Conservation (phyloP, 1,140 invertebrate genomes). For the Thereuonema tuberculata region DNA sequence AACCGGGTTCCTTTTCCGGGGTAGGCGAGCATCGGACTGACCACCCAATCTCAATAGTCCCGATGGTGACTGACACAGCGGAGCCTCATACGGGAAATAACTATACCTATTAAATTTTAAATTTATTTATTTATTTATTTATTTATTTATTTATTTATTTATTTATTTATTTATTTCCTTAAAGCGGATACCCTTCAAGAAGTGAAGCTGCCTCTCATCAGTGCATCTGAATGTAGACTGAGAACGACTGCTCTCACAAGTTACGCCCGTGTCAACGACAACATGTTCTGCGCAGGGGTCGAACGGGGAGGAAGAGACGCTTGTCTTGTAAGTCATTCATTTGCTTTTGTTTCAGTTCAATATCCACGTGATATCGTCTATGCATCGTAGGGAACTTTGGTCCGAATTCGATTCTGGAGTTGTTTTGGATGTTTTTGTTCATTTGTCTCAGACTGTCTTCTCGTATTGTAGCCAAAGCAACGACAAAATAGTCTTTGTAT, state of each 20-base stretch:
- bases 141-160: not conserved
- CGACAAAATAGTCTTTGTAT: no score
- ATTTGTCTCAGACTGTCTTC: no score
- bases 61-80: no score
- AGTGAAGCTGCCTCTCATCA: slow-evolving; percentile 66
- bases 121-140: not conserved
- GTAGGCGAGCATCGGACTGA: no score
- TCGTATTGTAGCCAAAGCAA: no score
- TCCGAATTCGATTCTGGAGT: no score
- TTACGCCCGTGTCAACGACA: slow-evolving; percentile 58
- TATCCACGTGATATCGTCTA: no score
- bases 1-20: no score
- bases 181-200: slow-evolving; percentile 72
- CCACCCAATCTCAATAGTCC: no score
- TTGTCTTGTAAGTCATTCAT: slow-evolving; percentile 47
- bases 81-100: not conserved
- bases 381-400: no score
- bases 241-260: slow-evolving; percentile 58
- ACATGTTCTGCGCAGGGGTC: slow-evolving; percentile 82
- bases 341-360: no score
- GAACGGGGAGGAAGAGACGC: slow-evolving; percentile 55
- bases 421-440: no score
- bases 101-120: not conserved
- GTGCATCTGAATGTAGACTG: slow-evolving; percentile 61
- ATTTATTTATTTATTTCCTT: slow-evolving; percentile 11